Conservation (phyloP, 2,797 vertebrate species). For the Emys orbicularis region DNA sequence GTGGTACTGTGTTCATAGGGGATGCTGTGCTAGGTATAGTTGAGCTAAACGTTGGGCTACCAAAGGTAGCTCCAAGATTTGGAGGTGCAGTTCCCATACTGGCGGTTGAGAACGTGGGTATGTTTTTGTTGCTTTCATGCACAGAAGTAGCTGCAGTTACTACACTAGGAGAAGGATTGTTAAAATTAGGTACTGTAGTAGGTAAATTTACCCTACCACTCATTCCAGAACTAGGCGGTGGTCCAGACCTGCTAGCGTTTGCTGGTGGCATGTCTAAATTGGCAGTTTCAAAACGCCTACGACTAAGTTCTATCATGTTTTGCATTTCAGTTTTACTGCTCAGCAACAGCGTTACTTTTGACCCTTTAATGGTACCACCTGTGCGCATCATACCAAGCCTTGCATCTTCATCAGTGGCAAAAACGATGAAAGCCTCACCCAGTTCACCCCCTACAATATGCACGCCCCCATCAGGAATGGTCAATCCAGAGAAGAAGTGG, state of each 20-base stretch:
- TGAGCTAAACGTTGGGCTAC: constrained; percentile 89
- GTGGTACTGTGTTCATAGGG: constrained; percentile 92
- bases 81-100: constrained; percentile 89
- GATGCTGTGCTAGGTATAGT: constrained; percentile 91
- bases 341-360: constrained; percentile 97
- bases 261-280: constrained; percentile 89
- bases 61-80: constrained; percentile 92
- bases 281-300: constrained; percentile 97
- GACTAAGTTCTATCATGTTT: constrained; percentile 99
- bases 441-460: constrained; percentile 99
- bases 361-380: constrained; percentile 98
- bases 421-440: constrained; percentile 99
- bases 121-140: constrained; percentile 93
- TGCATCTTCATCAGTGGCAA: constrained; percentile 99
- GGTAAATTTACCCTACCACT: constrained; percentile 89
- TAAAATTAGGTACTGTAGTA: constrained; percentile 91
- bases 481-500: constrained; percentile 99
- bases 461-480: constrained; percentile 99
- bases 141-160: constrained; percentile 89
- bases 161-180: constrained; percentile 88
- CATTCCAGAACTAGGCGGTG: constrained; percentile 86
- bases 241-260: constrained; percentile 89
- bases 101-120: constrained; percentile 87
- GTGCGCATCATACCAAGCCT: constrained; percentile 99
- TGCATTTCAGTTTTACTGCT: constrained; percentile 99